Base-by-base conservation (phyloP, 2,888 invertebrate species). In the Conops quadrifasciatus region DNA sequence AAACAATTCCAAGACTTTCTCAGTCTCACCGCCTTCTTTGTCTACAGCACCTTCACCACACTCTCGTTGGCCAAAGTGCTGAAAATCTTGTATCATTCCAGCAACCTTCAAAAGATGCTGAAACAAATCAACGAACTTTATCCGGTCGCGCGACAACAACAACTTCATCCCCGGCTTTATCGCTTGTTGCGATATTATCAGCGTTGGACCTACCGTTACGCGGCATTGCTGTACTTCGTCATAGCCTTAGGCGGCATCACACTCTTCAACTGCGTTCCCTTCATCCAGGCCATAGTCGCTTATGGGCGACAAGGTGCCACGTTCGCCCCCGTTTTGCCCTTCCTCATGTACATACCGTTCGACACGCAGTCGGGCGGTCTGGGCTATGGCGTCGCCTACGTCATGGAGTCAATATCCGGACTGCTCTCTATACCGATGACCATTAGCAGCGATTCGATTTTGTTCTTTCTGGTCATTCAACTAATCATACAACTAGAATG, bases 401-500 rank as follows among this genome's bases (percentile, higher is more conserved):
- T 64, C 16, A 47, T 24, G 21, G 26, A 64, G 16, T 7, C 64
- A 16, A 21, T 45, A n/a, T 13, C 47, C 7, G 64, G 64, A 13
- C n/a, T 64, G 7, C 15, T 64, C 26, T 49, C n/a, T 7, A 16
- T 49, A 7, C 15, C 21, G 2, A 24, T 49, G 26, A 13, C 21
- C 4, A 16, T 49, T 45, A 49, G 24, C 47, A 49, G 64, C 28
- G 64, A 64, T 49, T 24, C 26, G 1, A n/a, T 64, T 19, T 64
- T 64, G 7, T 64, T 64, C 24, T 64, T 47, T 47, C 21, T 64
- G 7, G 26, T 64, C 28, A 21, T 49, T 26, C 64, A 64, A 19
- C 21, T 64, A 28, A 64, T 47, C 64, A 64, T 64, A 13, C 64
- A 64, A 47, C 45, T 64, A n/a, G 47, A 64, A 2, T 7, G 26